Conservation (phyloP, 2,797 vertebrate genomes). For the Tragopan temminckii region DNA sequence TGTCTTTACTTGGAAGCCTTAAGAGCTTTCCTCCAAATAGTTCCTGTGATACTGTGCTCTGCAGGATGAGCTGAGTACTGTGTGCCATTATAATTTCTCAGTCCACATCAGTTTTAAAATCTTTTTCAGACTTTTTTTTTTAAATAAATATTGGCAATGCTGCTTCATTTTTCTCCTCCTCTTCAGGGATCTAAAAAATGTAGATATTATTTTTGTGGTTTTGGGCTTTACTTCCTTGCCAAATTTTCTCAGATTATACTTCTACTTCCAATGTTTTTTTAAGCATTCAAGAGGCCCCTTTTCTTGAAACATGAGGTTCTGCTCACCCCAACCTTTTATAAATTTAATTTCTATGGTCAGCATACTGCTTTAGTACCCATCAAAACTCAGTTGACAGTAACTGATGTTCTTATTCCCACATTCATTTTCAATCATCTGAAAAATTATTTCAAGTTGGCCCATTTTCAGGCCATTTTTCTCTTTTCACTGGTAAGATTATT, state of each 20-base stretch:
- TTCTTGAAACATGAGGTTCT: constrained; percentile 61
- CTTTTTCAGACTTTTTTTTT: background rate
- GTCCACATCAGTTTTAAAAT: constrained; percentile 22
- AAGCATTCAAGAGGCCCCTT: constrained; percentile 67
- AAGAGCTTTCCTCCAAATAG: background rate
- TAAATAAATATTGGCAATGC: constrained; percentile 57
- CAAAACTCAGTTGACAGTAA: constrained; percentile 46
- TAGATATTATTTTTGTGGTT: constrained; percentile 75
- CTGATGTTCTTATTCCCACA: constrained; percentile 7
- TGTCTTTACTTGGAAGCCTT: background rate
- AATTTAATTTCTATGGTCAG: constrained; percentile 53
- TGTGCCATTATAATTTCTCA: background rate
- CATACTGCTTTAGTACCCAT: background rate
- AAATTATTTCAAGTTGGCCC: constrained; percentile 20
- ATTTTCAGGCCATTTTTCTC: constrained; percentile 27
- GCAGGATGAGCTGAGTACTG: background rate
- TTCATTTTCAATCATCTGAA: constrained; percentile 25
- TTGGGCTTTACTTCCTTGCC: constrained; percentile 55
- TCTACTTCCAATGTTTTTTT: constrained; percentile 59
- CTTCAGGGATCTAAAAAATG: constrained; percentile 70
- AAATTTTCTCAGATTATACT: constrained; percentile 56
- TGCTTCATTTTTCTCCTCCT: constrained; percentile 57
- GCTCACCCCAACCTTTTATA: constrained; percentile 26
- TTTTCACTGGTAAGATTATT: background rate
- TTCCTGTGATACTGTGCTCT: background rate